Conservation (phyloP, 37 sponge, comb jelly and placozoan species). For the Beroe ovata region DNA sequence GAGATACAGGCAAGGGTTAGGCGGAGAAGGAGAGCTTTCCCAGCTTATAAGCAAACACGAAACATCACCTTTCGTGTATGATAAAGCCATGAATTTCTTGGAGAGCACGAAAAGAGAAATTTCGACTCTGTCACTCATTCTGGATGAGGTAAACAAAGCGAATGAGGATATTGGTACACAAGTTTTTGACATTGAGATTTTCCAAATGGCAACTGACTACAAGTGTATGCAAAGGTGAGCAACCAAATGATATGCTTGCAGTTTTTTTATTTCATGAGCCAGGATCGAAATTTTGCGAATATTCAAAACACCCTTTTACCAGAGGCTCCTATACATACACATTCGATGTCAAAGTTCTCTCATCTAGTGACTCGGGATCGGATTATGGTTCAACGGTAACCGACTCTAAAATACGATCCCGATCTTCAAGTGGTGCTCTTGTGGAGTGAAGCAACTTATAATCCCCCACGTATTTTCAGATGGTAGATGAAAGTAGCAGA, state of each 20-base stretch:
- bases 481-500: not conserved
- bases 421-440: no score
- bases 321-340: not conserved
- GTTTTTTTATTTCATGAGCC: no score
- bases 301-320: no score
- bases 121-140: not conserved
- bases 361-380: not conserved
- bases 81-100: not conserved
- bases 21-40: not conserved
- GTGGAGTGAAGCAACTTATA: no score
- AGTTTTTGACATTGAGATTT: not conserved
- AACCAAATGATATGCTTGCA: no score
- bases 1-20: not conserved
- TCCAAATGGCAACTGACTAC: not conserved
- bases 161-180: not conserved
- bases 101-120: slow-evolving; percentile 10
- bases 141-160: not conserved
- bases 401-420: no score
- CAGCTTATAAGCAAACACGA: not conserved
- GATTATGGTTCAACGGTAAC: not conserved
- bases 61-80: slow-evolving; percentile 2
- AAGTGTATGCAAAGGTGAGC: not conserved
- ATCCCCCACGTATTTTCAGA: no score
- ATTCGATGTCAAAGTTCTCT: not conserved
- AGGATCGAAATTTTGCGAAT: no score